A percentile compares a stretch with the other conserved stretches of the same genome.
These are phyloP conservation scores for Prosapia bicincta DNA, from an alignment of 2,888 invertebrate species.

Conservation along the genomic window DNA sequence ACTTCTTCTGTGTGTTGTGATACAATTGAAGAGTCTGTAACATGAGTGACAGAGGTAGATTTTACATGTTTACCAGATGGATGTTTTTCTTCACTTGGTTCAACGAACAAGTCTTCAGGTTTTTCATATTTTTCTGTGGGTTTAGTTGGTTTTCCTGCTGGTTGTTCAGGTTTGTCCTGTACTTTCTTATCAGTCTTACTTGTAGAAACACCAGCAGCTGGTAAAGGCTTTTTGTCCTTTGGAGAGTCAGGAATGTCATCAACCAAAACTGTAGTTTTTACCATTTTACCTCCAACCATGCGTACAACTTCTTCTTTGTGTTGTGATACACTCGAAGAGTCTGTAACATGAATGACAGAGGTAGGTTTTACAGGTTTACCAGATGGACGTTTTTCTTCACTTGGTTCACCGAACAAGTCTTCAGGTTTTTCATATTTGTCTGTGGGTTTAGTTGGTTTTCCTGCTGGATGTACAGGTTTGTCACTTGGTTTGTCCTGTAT, in stretches of 20 bases:
- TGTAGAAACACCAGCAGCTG: neutral
- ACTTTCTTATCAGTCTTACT: no score
- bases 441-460: constrained; percentile 4
- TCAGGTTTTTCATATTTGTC: constrained; percentile 4
- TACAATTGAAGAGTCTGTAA: neutral
- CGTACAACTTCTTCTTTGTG: no score
- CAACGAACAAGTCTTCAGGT: neutral
- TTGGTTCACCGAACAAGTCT: constrained; percentile 6
- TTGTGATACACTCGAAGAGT: no score
- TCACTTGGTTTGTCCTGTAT: neutral
- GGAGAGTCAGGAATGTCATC: no score
- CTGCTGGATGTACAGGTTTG: neutral
- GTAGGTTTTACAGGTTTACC: neutral
- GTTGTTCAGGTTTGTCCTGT: no score
- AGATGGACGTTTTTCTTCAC: neutral
- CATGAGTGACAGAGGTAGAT: no score
- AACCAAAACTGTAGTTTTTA: no score
- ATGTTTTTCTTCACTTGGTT: constrained; percentile 4
- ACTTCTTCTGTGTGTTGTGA: constrained; percentile 7
- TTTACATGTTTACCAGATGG: constrained; percentile 12
- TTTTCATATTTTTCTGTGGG: constrained; percentile 6
- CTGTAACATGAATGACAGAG: neutral
- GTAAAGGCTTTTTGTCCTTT: neutral
- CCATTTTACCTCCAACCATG: no score
- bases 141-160: constrained; percentile 7